Evolutionary conservation across 2,888 invertebrate species (phyloP).

Genomic region (Oasisia sp.): DNA sequence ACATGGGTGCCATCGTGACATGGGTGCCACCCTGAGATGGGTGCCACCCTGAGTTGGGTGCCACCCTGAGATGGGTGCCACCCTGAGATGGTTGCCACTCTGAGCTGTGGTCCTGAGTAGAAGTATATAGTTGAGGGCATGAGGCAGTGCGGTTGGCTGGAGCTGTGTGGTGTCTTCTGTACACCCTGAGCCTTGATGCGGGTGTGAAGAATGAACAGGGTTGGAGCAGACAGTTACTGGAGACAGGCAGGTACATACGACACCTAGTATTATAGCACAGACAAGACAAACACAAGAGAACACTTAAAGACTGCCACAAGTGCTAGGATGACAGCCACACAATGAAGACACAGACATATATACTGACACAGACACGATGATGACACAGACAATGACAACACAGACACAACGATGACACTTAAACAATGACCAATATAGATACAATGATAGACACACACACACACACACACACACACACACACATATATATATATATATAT

Average conservation of each 20-base stretch:
- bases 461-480: too few species aligned
- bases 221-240: not conserved
- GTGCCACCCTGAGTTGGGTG: too few species aligned
- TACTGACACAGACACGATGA: not conserved
- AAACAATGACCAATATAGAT: too few species aligned
- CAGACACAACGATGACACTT: too few species aligned
- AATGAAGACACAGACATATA: not conserved
- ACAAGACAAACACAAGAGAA: not conserved
- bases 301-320: not conserved
- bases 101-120: not conserved
- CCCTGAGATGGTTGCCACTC: not conserved
- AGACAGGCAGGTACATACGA: not conserved
- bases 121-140: not conserved
- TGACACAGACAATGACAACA: not conserved
- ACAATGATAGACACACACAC: too few species aligned
- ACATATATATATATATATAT: too few species aligned
- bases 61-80: not conserved
- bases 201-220: not conserved
- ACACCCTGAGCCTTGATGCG: not conserved
- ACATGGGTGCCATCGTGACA: too few species aligned
- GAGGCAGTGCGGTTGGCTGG: conserved; percentile 1
- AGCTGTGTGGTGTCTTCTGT: not conserved
- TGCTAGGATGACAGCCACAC: not conserved
- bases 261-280: not conserved
- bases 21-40: too few species aligned